phyloP scores from a whole-genome alignment of 1,140 invertebrate species.

The Copidosoma floridanum region DNA sequence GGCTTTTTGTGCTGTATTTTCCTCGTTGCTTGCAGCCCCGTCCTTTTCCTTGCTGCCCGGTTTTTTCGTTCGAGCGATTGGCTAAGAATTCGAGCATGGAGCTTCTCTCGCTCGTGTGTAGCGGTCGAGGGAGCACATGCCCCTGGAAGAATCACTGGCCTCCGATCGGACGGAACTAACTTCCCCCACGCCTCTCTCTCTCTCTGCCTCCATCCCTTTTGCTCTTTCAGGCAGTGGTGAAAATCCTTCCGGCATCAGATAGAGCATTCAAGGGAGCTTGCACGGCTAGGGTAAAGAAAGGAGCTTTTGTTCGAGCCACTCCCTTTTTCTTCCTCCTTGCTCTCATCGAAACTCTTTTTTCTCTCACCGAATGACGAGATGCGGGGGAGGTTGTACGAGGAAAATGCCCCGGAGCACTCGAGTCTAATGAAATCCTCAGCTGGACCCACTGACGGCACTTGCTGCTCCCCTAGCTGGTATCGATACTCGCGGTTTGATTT shows the following conservation, averaged over 20 bases:
- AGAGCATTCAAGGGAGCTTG: conserved; percentile 9
- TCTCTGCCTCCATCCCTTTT: background rate
- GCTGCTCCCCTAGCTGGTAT: background rate
- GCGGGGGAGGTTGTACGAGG: background rate
- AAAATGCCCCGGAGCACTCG: conserved; percentile 2
- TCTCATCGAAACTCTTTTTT: background rate
- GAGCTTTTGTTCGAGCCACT: conserved; percentile 9
- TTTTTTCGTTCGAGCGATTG: conserved; percentile 33
- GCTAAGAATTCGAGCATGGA: conserved; percentile 32
- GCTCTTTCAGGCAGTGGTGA: background rate
- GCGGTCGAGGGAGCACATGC: background rate
- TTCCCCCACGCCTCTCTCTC: conserved; percentile 3
- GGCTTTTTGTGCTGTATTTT: background rate
- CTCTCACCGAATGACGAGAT: background rate
- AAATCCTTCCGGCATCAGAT: conserved; percentile 18
- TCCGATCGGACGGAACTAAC: conserved; percentile 22
- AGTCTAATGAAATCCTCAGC: conserved; percentile 11
- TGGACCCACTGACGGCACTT: no score
- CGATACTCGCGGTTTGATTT: background rate
- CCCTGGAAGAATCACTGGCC: conserved; percentile 32
- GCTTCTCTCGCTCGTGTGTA: background rate
- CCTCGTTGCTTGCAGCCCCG: background rate
- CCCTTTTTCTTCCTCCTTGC: no score
- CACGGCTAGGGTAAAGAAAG: background rate
- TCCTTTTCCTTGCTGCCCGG: conserved; percentile 20